These are phyloP conservation scores for Aphaenogaster floridana DNA, from an alignment of 1,140 invertebrate species.

Conservation along the genomic window DNA sequence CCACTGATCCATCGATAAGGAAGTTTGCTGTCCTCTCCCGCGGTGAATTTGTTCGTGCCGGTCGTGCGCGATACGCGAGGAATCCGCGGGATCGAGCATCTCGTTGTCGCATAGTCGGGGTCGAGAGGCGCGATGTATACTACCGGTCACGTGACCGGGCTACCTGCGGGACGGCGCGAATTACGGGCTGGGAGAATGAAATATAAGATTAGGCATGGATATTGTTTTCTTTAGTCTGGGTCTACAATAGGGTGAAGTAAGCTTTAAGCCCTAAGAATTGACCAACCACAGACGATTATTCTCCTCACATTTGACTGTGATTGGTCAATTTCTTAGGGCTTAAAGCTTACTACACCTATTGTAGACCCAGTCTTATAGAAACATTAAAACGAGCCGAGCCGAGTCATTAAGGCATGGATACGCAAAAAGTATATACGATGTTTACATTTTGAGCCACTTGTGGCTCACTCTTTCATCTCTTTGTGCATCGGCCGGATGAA, in stretches of 20 bases:
- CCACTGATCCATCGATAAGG: conserved; percentile 79
- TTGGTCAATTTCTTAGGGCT: no score
- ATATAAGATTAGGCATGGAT: background rate
- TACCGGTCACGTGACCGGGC: conserved; percentile 43
- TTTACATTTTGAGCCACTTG: background rate
- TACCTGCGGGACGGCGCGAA: conserved; percentile 29
- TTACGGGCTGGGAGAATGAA: conserved; percentile 1
- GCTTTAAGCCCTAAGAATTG: no score
- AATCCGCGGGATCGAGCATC: conserved; percentile 55
- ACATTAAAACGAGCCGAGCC: no score
- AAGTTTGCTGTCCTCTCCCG: conserved; percentile 74
- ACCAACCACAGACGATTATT: no score
- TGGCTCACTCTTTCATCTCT: background rate
- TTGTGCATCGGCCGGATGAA: background rate
- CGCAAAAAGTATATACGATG: background rate
- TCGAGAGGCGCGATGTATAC: conserved; percentile 15
- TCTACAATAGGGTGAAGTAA: no score
- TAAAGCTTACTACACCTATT: no score
- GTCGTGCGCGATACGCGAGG: conserved; percentile 44
- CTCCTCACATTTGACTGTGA: no score
- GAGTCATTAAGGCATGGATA: background rate
- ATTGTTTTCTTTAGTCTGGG: background rate
- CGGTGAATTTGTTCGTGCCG: conserved; percentile 57
- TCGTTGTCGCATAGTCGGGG: conserved; percentile 59
- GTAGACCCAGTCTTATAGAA: no score